A percentile compares a stretch with the other conserved stretches of the same genome.
Evolutionary conservation across 2,797 vertebrate species (phyloP).

Genomic region (Thripadectes ignobilis): DNA sequence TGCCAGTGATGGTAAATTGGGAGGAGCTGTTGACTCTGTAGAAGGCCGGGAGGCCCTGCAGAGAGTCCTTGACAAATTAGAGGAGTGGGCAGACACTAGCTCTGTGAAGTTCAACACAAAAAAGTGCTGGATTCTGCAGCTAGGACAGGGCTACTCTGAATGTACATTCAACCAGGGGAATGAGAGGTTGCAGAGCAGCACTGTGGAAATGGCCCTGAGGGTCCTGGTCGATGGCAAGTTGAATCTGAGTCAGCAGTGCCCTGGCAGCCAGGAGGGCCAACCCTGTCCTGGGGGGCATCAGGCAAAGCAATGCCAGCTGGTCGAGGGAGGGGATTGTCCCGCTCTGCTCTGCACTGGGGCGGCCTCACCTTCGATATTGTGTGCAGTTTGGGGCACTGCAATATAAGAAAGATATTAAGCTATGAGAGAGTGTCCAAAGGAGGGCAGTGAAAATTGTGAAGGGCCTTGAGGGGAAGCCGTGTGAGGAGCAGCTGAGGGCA

Average conservation of each 20-base stretch:
- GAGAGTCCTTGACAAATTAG: not conserved
- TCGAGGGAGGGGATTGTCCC: not conserved
- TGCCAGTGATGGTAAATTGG: not conserved
- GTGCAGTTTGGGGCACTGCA: not conserved
- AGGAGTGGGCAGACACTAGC: not conserved
- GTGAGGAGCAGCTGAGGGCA: not conserved
- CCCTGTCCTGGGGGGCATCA: accelerated
- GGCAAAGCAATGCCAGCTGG: accelerated
- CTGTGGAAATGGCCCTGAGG: too few relatives aligned
- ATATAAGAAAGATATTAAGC: not conserved
- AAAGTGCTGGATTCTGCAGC: not conserved
- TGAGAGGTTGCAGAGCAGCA: not conserved
- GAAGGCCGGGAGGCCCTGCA: not conserved
- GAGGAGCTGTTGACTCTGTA: not conserved
- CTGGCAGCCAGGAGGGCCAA: not conserved
- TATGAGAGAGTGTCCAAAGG: not conserved
- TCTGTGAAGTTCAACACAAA: not conserved
- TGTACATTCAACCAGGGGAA: accelerated
- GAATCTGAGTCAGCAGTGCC: accelerated
- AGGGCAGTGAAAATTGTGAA: not conserved
- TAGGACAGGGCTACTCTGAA: accelerated
- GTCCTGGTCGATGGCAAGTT: accelerated
- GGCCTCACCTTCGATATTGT: accelerated
- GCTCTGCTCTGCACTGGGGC: accelerated
- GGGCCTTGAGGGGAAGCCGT: not conserved